phyloP scores from a whole-genome alignment of 2,797 vertebrate genomes.

The Eulemur mongoz region DNA sequence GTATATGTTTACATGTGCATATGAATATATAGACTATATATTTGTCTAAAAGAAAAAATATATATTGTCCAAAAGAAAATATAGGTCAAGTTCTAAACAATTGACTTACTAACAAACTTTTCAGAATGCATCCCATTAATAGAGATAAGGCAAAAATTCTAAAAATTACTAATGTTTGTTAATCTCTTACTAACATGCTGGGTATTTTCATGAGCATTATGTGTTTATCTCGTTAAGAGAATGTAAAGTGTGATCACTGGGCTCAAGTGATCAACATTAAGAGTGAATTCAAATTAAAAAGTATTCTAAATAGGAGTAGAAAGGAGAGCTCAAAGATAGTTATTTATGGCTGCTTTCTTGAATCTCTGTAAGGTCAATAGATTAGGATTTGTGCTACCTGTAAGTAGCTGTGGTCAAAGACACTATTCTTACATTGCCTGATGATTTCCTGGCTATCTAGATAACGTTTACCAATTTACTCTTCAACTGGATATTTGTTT shows the following conservation, averaged over 20 bases:
- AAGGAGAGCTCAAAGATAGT: background rate
- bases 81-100: background rate
- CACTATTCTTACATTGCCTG: background rate
- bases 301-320: background rate
- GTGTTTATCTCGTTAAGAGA: slow-evolving; percentile 1
- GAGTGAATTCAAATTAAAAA: slow-evolving; percentile 44
- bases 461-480: slow-evolving; percentile 19
- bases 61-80: background rate
- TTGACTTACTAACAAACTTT: background rate
- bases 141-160: slow-evolving; percentile 31
- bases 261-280: background rate
- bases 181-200: slow-evolving; percentile 6
- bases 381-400: background rate
- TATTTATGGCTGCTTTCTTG: background rate
- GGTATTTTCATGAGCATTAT: background rate
- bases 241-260: background rate
- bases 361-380: background rate
- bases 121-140: slow-evolving; percentile 1
- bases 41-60: background rate
- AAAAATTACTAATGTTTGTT: background rate
- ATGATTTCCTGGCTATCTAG: slow-evolving; percentile 1
- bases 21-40: background rate
- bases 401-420: background rate
- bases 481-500: slow-evolving; percentile 1
- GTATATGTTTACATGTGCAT: background rate